A percentile compares a stretch with the other conserved stretches of the same genome.
Evolutionary conservation across 2,888 invertebrate genomes (phyloP).

Genomic region (Globia sparganii): DNA sequence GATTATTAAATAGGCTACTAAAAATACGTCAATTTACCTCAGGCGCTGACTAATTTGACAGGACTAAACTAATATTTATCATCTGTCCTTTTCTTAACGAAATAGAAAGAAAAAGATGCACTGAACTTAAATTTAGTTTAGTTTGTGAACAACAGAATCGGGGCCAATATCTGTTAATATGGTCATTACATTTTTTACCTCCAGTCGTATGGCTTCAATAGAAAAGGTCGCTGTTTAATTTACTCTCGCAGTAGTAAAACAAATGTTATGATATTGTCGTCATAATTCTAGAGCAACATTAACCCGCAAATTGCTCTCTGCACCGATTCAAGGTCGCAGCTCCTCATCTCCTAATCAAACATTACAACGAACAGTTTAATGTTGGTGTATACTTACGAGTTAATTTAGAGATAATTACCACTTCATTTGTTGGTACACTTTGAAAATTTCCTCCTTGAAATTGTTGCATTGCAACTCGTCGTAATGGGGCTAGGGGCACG

Average conservation of each 20-base stretch:
- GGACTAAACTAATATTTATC: no score
- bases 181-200: background rate
- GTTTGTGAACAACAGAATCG: no score
- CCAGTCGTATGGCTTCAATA: background rate
- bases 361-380: conserved; percentile 37
- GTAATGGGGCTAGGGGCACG: conserved; percentile 72
- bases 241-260: background rate
- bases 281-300: conserved; percentile 38
- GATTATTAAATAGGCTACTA: no score
- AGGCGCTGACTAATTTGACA: no score
- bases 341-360: conserved; percentile 50
- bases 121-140: no score
- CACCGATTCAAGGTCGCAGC: conserved; percentile 33
- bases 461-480: conserved; percentile 68
- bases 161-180: background rate
- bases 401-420: conserved; percentile 56
- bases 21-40: no score
- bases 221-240: background rate
- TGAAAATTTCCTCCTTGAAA: conserved; percentile 61
- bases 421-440: conserved; percentile 57
- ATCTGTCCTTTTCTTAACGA: no score
- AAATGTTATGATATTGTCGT: conserved; percentile 10
- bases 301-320: conserved; percentile 25
- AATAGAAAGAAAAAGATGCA: no score
- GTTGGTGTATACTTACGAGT: conserved; percentile 41